Evolutionary conservation across 1,140 invertebrate species (phyloP).

Genomic region (Cecropterus lyciades): DNA sequence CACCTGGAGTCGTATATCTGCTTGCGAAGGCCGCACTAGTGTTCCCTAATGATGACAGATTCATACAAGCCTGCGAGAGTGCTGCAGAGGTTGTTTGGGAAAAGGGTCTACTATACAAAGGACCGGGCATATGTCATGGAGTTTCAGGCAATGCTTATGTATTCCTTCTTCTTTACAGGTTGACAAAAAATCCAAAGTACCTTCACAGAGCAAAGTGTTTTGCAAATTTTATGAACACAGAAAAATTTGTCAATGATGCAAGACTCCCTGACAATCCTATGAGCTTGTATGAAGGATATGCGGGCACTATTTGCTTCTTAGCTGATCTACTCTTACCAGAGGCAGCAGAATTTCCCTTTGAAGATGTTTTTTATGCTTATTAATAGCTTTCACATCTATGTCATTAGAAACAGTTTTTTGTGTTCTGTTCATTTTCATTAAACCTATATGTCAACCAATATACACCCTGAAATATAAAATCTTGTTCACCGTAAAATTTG

Average conservation of each 20-base stretch:
- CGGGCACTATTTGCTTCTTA: slow-evolving; percentile 93
- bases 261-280: slow-evolving; percentile 92
- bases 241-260: slow-evolving; percentile 88
- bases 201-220: slow-evolving; percentile 91
- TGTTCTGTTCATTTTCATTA: too few relatives aligned
- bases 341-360: slow-evolving; percentile 93
- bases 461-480: too few relatives aligned
- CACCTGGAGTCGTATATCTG: slow-evolving; percentile 91
- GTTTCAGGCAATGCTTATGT: slow-evolving; percentile 94
- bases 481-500: too few relatives aligned
- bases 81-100: slow-evolving; percentile 92
- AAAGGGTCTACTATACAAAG: slow-evolving; percentile 92
- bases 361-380: slow-evolving; percentile 87
- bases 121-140: slow-evolving; percentile 94
- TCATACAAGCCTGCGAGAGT: slow-evolving; percentile 88
- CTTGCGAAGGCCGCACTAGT: slow-evolving; percentile 92
- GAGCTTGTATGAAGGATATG: slow-evolving; percentile 94
- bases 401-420: too few relatives aligned
- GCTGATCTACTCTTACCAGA: slow-evolving; percentile 90
- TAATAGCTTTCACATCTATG: slow-evolving; percentile 9
- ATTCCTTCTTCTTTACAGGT: slow-evolving; percentile 91
- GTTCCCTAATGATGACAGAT: slow-evolving; percentile 89
- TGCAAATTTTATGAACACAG: slow-evolving; percentile 89
- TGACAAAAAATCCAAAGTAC: slow-evolving; percentile 90
- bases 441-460: too few relatives aligned